Evolutionary conservation across 2,797 vertebrate species (phyloP).

Genomic region (Arctocebus calabarensis): DNA sequence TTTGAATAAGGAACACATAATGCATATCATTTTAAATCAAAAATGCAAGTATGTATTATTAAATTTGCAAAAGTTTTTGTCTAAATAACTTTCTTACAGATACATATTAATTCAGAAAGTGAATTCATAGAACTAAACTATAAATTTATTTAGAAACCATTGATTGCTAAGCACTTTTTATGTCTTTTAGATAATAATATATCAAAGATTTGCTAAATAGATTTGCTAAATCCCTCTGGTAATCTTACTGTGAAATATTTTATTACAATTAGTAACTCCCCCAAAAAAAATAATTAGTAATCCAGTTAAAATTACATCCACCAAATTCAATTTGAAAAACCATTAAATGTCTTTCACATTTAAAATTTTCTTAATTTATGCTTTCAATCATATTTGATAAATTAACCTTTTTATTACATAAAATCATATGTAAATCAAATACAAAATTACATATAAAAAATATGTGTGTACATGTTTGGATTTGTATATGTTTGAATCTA

Average conservation of each 20-base stretch:
- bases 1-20: background rate
- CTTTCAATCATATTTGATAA: background rate
- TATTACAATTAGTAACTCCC: background rate
- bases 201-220: background rate
- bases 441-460: background rate
- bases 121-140: background rate
- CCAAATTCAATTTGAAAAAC: background rate
- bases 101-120: background rate
- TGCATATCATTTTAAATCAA: background rate
- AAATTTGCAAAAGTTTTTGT: conserved; percentile 33
- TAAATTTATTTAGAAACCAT: background rate
- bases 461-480: background rate
- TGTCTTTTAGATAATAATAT: background rate
- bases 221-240: background rate
- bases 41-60: background rate
- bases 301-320: background rate
- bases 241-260: background rate
- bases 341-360: background rate
- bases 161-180: background rate
- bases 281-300: no score
- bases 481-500: background rate
- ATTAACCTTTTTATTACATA: background rate
- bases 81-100: background rate
- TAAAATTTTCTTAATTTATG: background rate
- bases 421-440: no score